phyloP scores from a whole-genome alignment of 2,888 invertebrate genomes.

The Lepetodrilus schrolli region DNA sequence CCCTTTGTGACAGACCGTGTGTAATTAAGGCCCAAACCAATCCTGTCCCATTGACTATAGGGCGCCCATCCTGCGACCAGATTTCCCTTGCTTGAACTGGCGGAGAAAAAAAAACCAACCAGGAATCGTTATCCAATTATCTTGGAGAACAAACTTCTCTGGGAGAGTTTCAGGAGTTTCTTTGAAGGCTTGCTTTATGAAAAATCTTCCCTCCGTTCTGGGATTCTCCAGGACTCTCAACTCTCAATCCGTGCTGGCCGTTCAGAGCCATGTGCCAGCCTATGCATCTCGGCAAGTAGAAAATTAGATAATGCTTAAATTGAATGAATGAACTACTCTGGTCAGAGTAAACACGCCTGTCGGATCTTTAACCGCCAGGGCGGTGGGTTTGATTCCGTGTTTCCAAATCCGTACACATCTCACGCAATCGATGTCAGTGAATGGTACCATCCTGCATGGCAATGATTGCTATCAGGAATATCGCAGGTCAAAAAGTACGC shows the following conservation, averaged over 20 bases:
- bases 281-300: not conserved
- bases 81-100: not conserved
- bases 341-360: not conserved
- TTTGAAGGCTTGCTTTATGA: slow-evolving; percentile 18
- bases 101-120: slow-evolving; percentile 17
- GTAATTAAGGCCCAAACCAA: slow-evolving; percentile 17
- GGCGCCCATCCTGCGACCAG: not conserved
- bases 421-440: slow-evolving; percentile 7
- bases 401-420: slow-evolving; percentile 5
- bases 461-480: not conserved
- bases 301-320: slow-evolving; percentile 28
- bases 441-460: not conserved
- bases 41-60: not conserved
- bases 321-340: slow-evolving; percentile 26
- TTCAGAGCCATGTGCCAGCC: too few relatives aligned
- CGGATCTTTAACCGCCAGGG: slow-evolving; percentile 6
- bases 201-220: not conserved
- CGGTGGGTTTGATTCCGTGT: not conserved
- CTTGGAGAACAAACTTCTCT: slow-evolving; percentile 18
- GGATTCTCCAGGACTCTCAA: not conserved
- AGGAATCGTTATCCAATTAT: slow-evolving; percentile 24
- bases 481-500: too few relatives aligned
- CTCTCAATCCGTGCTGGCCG: too few relatives aligned
- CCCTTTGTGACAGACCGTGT: slow-evolving; percentile 11
- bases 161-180: not conserved